phyloP scores from a whole-genome alignment of 2,113 vertebrate genomes.

The Pachyramphus minor region DNA sequence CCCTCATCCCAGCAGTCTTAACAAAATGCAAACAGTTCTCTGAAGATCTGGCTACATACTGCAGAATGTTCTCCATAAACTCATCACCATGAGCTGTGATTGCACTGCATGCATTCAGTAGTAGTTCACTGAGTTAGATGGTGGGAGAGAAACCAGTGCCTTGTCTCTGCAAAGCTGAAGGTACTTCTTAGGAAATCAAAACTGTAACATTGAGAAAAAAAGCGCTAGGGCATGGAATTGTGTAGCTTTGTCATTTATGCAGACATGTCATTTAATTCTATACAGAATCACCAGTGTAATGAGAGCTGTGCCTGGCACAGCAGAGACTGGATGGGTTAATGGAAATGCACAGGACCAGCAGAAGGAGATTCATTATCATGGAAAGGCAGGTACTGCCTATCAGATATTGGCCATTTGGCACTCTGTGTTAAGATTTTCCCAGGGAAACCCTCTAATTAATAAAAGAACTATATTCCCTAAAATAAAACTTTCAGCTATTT shows the following conservation, averaged over 20 bases:
- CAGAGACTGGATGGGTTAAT: neutral
- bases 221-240: neutral
- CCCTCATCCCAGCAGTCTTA: neutral
- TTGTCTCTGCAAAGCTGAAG: neutral
- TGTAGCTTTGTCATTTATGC: neutral
- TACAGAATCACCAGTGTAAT: neutral
- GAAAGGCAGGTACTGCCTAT: neutral
- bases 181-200: neutral
- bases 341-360: neutral
- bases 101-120: neutral
- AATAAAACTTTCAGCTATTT: neutral
- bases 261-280: fast-evolving
- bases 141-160: neutral
- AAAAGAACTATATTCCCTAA: neutral
- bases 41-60: neutral
- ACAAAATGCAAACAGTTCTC: neutral
- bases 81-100: neutral
- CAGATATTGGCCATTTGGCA: neutral
- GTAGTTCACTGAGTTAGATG: fast-evolving
- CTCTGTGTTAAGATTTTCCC: neutral
- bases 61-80: neutral
- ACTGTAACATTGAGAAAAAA: fast-evolving
- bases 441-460: neutral
- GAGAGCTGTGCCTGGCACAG: neutral
- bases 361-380: neutral